Base-by-base conservation (phyloP, 2,888 invertebrate genomes). In the Cordylochernes scorpioides region DNA sequence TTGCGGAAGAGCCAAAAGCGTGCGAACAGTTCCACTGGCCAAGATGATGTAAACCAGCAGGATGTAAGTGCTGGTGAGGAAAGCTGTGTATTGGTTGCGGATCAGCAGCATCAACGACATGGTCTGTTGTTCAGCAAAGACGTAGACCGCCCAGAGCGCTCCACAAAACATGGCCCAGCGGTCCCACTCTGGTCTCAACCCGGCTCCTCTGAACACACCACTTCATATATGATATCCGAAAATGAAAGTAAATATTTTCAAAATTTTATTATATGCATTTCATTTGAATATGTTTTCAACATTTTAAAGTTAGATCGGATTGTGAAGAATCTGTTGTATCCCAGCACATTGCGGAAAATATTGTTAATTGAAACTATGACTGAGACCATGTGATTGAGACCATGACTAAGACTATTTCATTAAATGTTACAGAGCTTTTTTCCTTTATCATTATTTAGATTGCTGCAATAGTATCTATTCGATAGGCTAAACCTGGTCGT, bases 91-190 rank as follows among this genome's bases (percentile, higher is more conserved):
- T 1, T 71, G 67, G 41, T 69, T 66, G 49, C 71, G 73, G 1
- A 82, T 64, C 12, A 77, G 62, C 64, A 78, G 66, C 52, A 82
- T 58, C 28, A 75, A 62, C 0, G 73, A 69, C 36, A 82, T 65
- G 0, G 77, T 67, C 39, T 78, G 66, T 48, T 84, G 80, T 48
- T 84, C 82, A 0, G 74, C 68, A 43, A 75, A 68, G 1, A 74
- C 62, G 52, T 71, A 80, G 48, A 75, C 73, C 0, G 75, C 70
- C 74, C 80, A 78, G 8, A 84, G 56, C 0, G 70, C 63, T 4
- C 71, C 58, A 4, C 65, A 58, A 44, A 73, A 67, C 45, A 67
- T 66, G 2, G 68, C 46, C 55, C 67, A 74, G 16, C 40, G 30
- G 27, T 42, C 41, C 31, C 42, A 42, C 10, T 45, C 44, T 16